phyloP scores from a whole-genome alignment of 2,113 vertebrate species.

The Physeter macrocephalus region DNA sequence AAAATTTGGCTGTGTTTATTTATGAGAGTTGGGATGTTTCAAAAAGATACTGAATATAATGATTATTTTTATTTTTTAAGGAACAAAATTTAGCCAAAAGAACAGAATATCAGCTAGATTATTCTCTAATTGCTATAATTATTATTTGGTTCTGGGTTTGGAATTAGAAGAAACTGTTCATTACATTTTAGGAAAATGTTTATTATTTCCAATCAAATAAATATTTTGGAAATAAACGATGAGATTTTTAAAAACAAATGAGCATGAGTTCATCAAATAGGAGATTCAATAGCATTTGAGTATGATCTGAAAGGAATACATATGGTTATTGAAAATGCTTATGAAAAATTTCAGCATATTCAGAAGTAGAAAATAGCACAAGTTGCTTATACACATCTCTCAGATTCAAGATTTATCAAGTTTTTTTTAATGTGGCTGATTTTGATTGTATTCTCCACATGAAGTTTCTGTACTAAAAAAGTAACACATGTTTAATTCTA shows the following conservation, averaged over 20 bases:
- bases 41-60: conserved; percentile 16
- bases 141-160: conserved; percentile 24
- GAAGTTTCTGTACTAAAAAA: background rate
- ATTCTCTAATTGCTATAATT: conserved; percentile 40
- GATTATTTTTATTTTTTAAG: conserved; percentile 20
- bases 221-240: conserved; percentile 44
- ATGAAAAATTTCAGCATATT: conserved; percentile 20
- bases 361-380: background rate
- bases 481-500: background rate
- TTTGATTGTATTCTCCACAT: background rate
- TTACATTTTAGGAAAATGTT: conserved; percentile 42
- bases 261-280: background rate
- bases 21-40: background rate
- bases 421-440: background rate
- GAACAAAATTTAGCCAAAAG: background rate
- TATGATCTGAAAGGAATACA: background rate
- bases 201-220: conserved; percentile 10
- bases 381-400: background rate
- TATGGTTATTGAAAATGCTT: background rate
- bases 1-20: conserved; percentile 20
- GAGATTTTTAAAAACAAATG: background rate
- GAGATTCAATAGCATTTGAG: background rate
- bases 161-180: conserved; percentile 8
- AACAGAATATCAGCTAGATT: background rate
- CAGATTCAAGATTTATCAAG: background rate